phyloP scores from a whole-genome alignment of 2,888 invertebrate genomes.

The Pyrrhosoma nymphula region DNA sequence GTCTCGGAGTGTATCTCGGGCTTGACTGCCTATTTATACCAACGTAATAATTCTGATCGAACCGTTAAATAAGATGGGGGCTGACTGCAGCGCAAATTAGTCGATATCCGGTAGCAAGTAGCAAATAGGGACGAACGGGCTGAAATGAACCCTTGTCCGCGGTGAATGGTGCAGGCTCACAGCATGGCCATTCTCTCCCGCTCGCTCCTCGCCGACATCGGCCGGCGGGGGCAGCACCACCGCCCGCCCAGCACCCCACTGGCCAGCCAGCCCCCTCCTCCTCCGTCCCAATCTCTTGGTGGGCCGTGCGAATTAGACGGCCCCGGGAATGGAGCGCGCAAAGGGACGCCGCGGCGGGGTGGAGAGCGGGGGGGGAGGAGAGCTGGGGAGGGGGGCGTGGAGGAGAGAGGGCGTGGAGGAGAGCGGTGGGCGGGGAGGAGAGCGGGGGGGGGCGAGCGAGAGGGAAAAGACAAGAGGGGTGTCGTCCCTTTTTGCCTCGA shows the following conservation, averaged over 20 bases:
- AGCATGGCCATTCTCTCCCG: neutral
- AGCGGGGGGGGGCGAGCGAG: neutral
- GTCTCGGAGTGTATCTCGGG: no score
- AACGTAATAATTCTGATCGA: no score
- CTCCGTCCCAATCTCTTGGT: neutral
- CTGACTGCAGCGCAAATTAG: no score
- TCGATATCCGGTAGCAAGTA: no score
- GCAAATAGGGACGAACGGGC: no score
- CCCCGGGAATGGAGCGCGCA: neutral
- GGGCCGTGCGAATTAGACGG: slow-evolving; percentile 33
- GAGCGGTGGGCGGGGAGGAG: no score
- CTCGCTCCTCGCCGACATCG: neutral
- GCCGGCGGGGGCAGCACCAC: no score
- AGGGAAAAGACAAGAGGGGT: neutral
- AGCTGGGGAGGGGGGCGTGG: neutral
- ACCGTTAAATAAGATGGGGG: no score
- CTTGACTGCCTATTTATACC: no score
- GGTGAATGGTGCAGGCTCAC: neutral
- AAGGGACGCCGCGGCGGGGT: no score
- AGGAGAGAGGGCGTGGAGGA: no score
- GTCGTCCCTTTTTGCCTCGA: neutral
- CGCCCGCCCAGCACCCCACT: neutral
- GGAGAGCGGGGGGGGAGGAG: neutral
- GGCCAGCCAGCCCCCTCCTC: neutral
- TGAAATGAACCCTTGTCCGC: neutral